Evolutionary conservation across 2,113 vertebrate species (phyloP).

Genomic region (Craseonycteris thonglongyai): DNA sequence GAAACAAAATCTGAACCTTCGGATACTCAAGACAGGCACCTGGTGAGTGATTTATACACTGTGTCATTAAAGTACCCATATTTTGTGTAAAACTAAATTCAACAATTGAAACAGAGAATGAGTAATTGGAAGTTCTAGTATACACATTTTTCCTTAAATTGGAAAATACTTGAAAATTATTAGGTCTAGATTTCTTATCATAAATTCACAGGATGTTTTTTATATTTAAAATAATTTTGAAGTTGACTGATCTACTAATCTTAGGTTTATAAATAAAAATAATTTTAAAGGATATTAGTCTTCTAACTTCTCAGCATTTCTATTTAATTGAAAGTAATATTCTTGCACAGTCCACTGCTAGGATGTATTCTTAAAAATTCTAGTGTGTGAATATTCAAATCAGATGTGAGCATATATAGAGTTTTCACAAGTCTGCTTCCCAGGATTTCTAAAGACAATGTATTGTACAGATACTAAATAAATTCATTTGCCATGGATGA

Average conservation of each 20-base stretch:
- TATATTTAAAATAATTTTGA: neutral
- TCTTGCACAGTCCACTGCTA: neutral
- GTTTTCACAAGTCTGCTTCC: neutral
- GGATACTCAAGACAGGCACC: neutral
- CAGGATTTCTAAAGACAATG: neutral
- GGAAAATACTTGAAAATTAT: neutral
- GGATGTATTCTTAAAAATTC: neutral
- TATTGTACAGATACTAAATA: neutral
- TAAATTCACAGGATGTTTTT: neutral
- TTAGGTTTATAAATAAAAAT: neutral
- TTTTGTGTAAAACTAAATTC: neutral
- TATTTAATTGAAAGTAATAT: neutral
- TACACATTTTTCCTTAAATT: neutral
- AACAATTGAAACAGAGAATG: neutral
- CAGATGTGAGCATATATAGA: neutral
- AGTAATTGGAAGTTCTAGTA: neutral
- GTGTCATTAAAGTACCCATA: neutral
- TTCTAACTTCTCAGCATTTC: neutral
- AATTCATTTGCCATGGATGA: neutral
- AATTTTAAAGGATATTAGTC: neutral
- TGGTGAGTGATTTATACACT: neutral
- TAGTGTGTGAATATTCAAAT: neutral
- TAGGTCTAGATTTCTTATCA: neutral
- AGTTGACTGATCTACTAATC: neutral
- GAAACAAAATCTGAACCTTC: neutral